Conservation (phyloP, 1,140 invertebrate genomes). For the Meteorus sp. region DNA sequence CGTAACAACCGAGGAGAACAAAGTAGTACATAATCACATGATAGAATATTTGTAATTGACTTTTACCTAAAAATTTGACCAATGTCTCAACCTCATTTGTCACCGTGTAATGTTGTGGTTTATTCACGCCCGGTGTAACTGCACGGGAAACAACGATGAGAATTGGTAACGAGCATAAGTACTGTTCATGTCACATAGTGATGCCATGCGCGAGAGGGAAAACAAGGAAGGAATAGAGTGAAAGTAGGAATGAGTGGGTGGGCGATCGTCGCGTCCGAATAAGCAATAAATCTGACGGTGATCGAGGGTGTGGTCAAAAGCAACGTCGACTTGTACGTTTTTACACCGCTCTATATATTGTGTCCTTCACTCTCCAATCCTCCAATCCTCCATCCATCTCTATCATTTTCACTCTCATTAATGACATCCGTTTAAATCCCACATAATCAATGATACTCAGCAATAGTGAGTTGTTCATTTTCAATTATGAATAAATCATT, state of each 20-base stretch:
- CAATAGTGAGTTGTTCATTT: no score
- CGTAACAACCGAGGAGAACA: no score
- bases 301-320: conserved; percentile 36
- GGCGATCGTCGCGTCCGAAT: conserved; percentile 6
- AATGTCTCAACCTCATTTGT: conserved; percentile 1
- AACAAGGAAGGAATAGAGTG: conserved; percentile 23
- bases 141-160: conserved; percentile 48
- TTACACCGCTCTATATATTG: no score
- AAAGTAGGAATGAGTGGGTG: conserved; percentile 10
- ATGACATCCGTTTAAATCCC: no score
- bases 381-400: not conserved
- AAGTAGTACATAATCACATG: no score
- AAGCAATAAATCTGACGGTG: conserved; percentile 30
- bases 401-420: no score
- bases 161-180: conserved; percentile 50
- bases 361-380: conserved; percentile 4
- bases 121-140: conserved; percentile 36
- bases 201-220: not conserved
- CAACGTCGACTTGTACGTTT: conserved; percentile 29
- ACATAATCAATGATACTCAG: no score
- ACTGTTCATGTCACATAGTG: no score
- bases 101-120: conserved; percentile 2
- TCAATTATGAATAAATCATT: no score
- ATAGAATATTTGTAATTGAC: no score
- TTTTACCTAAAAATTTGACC: no score